phyloP scores from a whole-genome alignment of 2,113 vertebrate species.

The Lates calcarifer region DNA sequence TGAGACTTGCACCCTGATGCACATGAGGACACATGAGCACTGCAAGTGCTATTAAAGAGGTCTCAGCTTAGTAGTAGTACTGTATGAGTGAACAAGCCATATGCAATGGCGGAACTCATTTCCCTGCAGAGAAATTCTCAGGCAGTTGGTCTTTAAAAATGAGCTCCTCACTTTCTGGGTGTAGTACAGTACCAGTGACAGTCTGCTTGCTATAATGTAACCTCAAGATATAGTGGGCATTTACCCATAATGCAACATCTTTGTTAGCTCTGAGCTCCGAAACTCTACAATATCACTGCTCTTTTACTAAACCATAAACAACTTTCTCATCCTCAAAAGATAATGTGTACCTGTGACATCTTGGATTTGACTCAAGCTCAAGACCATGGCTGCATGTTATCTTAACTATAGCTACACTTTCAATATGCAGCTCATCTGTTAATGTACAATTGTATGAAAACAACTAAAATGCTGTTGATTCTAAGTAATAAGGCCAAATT shows the following conservation, averaged over 20 bases:
- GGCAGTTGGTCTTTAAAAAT: slow-evolving; percentile 1
- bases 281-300: no score
- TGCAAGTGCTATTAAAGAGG: slow-evolving; percentile 21
- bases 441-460: no score
- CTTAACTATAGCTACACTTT: no score
- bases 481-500: no score
- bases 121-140: not conserved
- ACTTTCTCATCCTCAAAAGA: not conserved
- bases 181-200: not conserved
- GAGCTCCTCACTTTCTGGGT: not conserved
- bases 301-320: not conserved
- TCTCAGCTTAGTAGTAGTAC: slow-evolving; percentile 4
- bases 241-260: not conserved
- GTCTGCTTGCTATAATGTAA: not conserved
- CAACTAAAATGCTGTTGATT: no score
- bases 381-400: no score
- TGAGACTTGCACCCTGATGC: slow-evolving; percentile 36
- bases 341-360: not conserved
- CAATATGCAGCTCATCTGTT: not conserved
- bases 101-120: slow-evolving; percentile 7
- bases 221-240: not conserved
- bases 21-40: slow-evolving; percentile 21
- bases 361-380: not conserved
- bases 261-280: not conserved
- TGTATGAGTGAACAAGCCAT: not conserved